phyloP scores from a whole-genome alignment of 1,140 invertebrate genomes.

The Conopomorpha cramerella region DNA sequence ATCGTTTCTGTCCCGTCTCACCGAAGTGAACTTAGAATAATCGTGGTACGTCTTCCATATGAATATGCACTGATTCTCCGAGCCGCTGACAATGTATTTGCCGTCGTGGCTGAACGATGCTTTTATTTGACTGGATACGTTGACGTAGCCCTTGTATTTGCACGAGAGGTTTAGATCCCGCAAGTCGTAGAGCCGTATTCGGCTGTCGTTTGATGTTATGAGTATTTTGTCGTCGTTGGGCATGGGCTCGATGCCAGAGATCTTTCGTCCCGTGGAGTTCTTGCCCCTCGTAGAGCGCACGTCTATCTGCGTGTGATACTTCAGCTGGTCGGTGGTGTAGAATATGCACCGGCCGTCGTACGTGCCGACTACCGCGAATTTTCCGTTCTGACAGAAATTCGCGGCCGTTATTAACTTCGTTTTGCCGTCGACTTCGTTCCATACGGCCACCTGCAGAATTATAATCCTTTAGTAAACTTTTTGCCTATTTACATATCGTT shows the following conservation, averaged over 20 bases:
- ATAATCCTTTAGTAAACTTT: background rate
- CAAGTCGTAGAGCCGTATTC: conserved; percentile 96
- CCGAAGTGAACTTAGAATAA: conserved; percentile 93
- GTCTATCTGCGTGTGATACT: conserved; percentile 97
- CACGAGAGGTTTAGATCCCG: conserved; percentile 93
- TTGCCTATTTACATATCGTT: background rate
- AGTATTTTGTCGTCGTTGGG: conserved; percentile 96
- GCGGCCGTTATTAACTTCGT: conserved; percentile 96
- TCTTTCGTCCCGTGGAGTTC: conserved; percentile 92
- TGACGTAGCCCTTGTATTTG: conserved; percentile 95
- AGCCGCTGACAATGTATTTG: conserved; percentile 96
- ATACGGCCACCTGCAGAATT: conserved; percentile 74
- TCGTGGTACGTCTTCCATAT: conserved; percentile 97
- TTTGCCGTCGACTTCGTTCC: conserved; percentile 95
- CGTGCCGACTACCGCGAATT: conserved; percentile 96
- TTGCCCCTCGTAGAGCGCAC: conserved; percentile 93
- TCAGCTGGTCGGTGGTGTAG: conserved; percentile 96
- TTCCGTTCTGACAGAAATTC: conserved; percentile 97
- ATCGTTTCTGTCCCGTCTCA: conserved; percentile 91
- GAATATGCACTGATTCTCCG: conserved; percentile 97
- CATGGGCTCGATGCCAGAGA: conserved; percentile 96
- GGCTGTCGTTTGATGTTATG: conserved; percentile 97
- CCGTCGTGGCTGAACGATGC: conserved; percentile 96
- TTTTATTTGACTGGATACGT: conserved; percentile 96
- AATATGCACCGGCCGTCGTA: conserved; percentile 98